Base-by-base conservation (phyloP, 2,888 invertebrate species). In the Dryobota labecula region DNA sequence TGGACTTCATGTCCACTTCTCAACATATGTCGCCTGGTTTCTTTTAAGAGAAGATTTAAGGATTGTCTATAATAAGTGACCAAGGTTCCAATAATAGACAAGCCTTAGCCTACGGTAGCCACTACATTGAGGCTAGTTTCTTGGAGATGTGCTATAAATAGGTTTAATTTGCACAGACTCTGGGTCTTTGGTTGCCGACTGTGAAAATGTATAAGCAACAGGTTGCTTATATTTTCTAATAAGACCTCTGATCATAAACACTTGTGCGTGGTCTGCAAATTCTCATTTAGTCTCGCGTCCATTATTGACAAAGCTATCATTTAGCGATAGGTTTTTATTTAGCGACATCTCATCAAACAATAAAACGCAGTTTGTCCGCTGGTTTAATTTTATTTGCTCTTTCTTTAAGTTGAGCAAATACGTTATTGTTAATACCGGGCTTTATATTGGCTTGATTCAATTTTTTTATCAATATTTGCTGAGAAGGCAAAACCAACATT, bases 151-250 rank as follows among this genome's bases (percentile, higher is more conserved):
- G n/a, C 62, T 0, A 87, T 73, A 4, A n/a, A 84, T 61, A 0
- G 38, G 30, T 70, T 86, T 86, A 18, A 85, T 62, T 77, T 86
- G 82, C 51, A 24, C 13, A 63, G 51, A 57, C 60, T 85, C 83
- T n/a, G 81, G 79, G 2, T 77, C 80, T 57, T 84, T 85, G 20
- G 85, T 85, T 1, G 85, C 85, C 30, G 75, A 27, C 60, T 74
- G 47, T 0, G 84, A 72, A 84, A 87, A 88, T 13, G 83, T 79
- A 27, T 77, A 83, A 2, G 82, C 61, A 11, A 86, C 62, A 5
- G 82, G 78, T 62, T 86, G 84, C n/a, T 85, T 86, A 61, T 84
- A 83, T 43, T 88, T 88, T 77, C 82, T 83, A 20, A 80, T 45
- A 6, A 86, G 24, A 7, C 86, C 84, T 36, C 67, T 61, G 5